phyloP scores from a whole-genome alignment of 2,113 vertebrate genomes.

The Pelodiscus sinensis region DNA sequence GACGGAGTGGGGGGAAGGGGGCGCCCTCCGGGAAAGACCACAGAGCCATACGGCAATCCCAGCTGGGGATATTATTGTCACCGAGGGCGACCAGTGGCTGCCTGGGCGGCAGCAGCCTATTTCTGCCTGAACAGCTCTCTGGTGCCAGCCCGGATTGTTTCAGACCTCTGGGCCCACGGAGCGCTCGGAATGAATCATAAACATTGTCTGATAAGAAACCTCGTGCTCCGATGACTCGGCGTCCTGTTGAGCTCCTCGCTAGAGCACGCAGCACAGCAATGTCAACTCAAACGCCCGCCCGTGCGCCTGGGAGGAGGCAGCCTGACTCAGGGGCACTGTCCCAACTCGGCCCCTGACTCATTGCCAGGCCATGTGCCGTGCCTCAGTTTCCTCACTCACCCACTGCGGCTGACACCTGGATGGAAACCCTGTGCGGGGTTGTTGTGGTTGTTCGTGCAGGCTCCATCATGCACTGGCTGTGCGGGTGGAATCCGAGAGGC shows the following conservation, averaged over 20 bases:
- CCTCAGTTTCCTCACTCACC: neutral
- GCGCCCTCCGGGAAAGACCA: too few relatives aligned
- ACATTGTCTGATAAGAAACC: neutral
- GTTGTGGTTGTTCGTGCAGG: neutral
- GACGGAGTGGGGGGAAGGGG: too few relatives aligned
- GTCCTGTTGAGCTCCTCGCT: neutral
- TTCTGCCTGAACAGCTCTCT: neutral
- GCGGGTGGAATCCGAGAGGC: neutral
- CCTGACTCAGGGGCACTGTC: neutral
- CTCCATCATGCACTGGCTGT: neutral
- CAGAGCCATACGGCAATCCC: too few relatives aligned
- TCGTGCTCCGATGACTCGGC: neutral
- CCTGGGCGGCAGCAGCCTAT: too few relatives aligned
- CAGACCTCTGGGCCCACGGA: neutral
- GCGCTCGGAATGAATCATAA: neutral
- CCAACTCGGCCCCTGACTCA: neutral
- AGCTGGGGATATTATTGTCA: neutral
- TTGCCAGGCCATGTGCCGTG: neutral
- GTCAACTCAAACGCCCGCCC: neutral
- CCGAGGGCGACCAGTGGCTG: too few relatives aligned
- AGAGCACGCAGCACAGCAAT: neutral
- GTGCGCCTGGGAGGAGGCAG: neutral
- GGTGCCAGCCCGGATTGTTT: neutral
- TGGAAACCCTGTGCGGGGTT: neutral
- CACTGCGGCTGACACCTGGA: neutral